Evolutionary conservation across 2,888 invertebrate genomes (phyloP), one percentile per base, ranked within the genome.

Genomic region (Drosophila monieri): DNA sequence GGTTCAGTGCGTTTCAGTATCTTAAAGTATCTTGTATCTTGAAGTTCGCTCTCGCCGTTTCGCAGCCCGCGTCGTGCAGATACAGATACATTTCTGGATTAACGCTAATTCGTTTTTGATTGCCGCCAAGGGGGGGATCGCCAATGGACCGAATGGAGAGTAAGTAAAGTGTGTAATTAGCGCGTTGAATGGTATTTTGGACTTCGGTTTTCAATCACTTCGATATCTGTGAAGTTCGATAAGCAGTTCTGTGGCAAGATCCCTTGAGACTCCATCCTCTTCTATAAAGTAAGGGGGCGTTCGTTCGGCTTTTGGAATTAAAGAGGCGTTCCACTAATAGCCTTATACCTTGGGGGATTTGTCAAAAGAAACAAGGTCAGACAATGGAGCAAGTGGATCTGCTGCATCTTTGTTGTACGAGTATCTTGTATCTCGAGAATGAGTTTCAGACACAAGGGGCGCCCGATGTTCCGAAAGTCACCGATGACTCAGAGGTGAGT

Each of bases 51-150:
- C 44, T 59, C 66, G 85, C 78, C 55, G 66, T 18, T 21, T 25
- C 37, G 14, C 51, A 15, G 49, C 9, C 8, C 37, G 37, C 39
- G 39, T 32, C 35, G 32, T 27, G 43, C 68, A 55, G 66, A 55
- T 54, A 43, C 48, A 47, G 51, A 41, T 60, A 57, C 60, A 51
- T 54, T 46, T 74, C 35, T 65, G 81, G 86, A 87, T 81, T 85
- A 81, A 68, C 77, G 43, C 81, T 88, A 85, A 88, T 88, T 83
- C 76, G 74, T 76, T 78, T 87, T 81, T 78, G 79, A 81, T 83
- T 83, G 77, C 52, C 70, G 72, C 64, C 69, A 49, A 35, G 35
- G 48, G 70, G 80, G 74, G 79, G 66, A 52, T 37, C 37, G 48
- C 23, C 61, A 51, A 70, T 55, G 14, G 58, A 47, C 44, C 15